Conservation (phyloP, 2,797 vertebrate species). For the Danio albolineatus region DNA sequence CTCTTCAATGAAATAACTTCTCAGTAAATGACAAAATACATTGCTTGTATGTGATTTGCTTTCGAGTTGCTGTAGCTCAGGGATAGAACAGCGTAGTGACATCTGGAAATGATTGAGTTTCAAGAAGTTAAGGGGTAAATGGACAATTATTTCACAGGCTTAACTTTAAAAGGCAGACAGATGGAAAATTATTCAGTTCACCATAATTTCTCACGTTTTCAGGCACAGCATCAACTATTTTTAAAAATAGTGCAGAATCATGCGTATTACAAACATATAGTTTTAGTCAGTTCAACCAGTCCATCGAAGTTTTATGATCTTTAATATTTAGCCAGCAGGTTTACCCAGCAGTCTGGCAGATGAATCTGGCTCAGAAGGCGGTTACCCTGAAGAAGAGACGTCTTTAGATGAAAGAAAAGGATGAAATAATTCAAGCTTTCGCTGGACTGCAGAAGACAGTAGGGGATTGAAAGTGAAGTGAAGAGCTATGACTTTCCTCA, state of each 20-base stretch:
- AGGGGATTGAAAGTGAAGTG: slow-evolving; percentile 49
- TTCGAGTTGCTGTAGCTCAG: slow-evolving; percentile 38
- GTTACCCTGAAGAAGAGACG: slow-evolving; percentile 26
- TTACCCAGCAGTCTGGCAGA: neutral
- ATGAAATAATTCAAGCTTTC: slow-evolving; percentile 51
- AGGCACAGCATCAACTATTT: neutral
- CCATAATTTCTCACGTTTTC: slow-evolving; percentile 10
- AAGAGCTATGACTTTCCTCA: slow-evolving; percentile 60
- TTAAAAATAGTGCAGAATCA: neutral
- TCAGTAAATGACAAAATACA: neutral
- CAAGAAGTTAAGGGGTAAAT: slow-evolving; percentile 49
- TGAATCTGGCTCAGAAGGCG: slow-evolving; percentile 50
- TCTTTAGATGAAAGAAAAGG: slow-evolving; percentile 45
- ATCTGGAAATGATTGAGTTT: slow-evolving; percentile 59
- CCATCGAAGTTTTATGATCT: neutral
- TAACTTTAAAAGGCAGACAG: slow-evolving; percentile 40
- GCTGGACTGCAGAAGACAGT: slow-evolving; percentile 58
- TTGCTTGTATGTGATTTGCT: slow-evolving; percentile 22
- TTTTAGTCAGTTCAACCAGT: slow-evolving; percentile 3
- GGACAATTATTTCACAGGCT: slow-evolving; percentile 49
- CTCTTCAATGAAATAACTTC: slow-evolving; percentile 6
- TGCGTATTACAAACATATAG: slow-evolving; percentile 5
- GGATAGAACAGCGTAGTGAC: slow-evolving; percentile 32
- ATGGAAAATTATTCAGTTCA: slow-evolving; percentile 40
- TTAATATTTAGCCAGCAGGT: slow-evolving; percentile 1